Conservation (phyloP, 2,888 invertebrate species). For the Nomada hirtipes region DNA sequence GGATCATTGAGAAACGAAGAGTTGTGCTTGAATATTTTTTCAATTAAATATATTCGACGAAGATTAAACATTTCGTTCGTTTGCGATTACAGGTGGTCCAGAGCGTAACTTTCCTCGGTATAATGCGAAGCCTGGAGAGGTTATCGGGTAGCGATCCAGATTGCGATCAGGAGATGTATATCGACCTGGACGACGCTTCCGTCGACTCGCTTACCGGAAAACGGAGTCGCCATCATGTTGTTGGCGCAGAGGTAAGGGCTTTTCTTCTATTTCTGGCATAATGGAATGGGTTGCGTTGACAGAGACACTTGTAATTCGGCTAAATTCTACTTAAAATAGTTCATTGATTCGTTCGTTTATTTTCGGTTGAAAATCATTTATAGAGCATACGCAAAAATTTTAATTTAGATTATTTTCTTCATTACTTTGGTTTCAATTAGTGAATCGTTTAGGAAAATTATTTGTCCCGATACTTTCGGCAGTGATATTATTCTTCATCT, state of each 20-base stretch:
- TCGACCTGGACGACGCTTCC: constrained; percentile 84
- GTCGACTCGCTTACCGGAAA: constrained; percentile 83
- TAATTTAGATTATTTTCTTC: no score
- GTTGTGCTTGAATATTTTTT: no score
- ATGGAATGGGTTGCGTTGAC: not conserved
- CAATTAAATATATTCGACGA: not conserved
- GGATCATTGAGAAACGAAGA: constrained; percentile 9
- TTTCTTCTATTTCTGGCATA: constrained; percentile 17
- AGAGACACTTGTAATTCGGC: not conserved
- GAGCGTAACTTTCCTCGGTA: constrained; percentile 71
- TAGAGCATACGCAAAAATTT: not conserved
- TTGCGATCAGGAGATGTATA: constrained; percentile 84
- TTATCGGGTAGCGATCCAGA: constrained; percentile 83
- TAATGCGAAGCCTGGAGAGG: constrained; percentile 83
- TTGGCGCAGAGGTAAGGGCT: constrained; percentile 79
- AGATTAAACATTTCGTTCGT: constrained; percentile 17
- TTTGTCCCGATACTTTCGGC: no score
- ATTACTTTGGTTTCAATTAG: no score
- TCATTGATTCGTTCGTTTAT: not conserved
- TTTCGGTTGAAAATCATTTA: not conserved
- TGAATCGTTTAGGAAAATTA: no score
- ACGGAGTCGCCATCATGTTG: constrained; percentile 82
- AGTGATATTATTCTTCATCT: no score
- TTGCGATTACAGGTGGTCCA: constrained; percentile 60
- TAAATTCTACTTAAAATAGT: not conserved